Evolutionary conservation across 2,888 invertebrate species (phyloP).

Genomic region (Drosophila mercatorum): DNA sequence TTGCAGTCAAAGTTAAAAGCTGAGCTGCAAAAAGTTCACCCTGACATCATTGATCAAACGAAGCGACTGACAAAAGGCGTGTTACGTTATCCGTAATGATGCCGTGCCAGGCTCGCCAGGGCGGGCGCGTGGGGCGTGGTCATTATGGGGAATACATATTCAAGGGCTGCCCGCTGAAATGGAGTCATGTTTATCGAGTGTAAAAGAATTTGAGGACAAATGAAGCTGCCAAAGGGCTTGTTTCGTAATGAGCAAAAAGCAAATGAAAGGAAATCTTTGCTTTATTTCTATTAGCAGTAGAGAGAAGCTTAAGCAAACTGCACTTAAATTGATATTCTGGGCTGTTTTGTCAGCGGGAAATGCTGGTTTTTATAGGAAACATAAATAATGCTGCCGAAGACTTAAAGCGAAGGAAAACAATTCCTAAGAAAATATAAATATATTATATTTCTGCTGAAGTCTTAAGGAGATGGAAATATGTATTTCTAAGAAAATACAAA

Average conservation of each 20-base stretch:
- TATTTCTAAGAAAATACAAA: background rate
- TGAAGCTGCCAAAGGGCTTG: background rate
- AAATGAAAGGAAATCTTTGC: background rate
- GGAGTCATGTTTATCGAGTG: slow-evolving; percentile 7
- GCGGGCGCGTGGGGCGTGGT: background rate
- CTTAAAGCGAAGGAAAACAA: background rate
- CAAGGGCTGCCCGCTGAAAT: slow-evolving; percentile 15
- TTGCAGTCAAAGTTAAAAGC: slow-evolving; percentile 74
- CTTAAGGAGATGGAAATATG: background rate
- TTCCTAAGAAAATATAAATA: background rate
- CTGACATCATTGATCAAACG: slow-evolving; percentile 64
- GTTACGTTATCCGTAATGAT: slow-evolving; percentile 49
- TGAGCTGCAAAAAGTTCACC: slow-evolving; percentile 49
- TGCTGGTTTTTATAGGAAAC: background rate
- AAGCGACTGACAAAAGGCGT: slow-evolving; percentile 39
- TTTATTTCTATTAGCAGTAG: background rate
- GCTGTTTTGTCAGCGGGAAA: no score
- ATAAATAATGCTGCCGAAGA: background rate
- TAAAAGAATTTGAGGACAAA: slow-evolving; percentile 1
- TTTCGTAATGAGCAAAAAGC: background rate
- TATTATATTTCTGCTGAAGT: no score
- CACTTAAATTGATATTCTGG: background rate
- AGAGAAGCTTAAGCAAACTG: background rate
- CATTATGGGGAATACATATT: slow-evolving; percentile 13
- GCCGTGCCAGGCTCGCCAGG: background rate